These are phyloP conservation scores for Caenorhabditis remanei DNA, from an alignment of 1,140 invertebrate genomes.

Conservation along the genomic window DNA sequence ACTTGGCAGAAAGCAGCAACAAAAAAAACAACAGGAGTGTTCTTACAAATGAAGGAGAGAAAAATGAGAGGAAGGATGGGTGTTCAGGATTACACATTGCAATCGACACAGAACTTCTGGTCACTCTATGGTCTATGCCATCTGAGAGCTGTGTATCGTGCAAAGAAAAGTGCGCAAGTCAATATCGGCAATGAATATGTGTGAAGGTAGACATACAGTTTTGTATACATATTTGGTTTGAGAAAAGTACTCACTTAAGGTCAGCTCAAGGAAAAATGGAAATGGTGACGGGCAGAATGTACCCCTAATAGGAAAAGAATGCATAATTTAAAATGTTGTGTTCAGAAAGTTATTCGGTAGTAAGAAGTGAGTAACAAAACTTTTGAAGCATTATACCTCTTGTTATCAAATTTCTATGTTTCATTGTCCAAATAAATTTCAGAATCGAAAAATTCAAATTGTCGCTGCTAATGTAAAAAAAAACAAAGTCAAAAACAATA, in stretches of 20 bases:
- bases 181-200: not conserved
- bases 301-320: too few species aligned
- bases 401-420: too few species aligned
- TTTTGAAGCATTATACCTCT: too few species aligned
- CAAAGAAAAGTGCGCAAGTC: slow-evolving; percentile 17
- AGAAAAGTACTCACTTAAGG: too few species aligned
- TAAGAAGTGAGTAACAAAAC: too few species aligned
- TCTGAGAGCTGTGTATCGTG: slow-evolving; percentile 25
- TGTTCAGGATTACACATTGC: slow-evolving; percentile 48
- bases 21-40: slow-evolving; percentile 27
- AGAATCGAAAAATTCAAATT: too few species aligned
- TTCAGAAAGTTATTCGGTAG: too few species aligned
- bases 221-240: slow-evolving; percentile 24
- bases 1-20: slow-evolving; percentile 35
- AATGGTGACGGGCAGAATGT: too few species aligned
- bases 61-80: not conserved
- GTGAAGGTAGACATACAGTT: not conserved
- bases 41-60: not conserved
- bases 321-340: too few species aligned
- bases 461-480: not conserved
- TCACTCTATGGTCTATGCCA: slow-evolving; percentile 8
- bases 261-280: too few species aligned
- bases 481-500: not conserved
- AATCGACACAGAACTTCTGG: slow-evolving; percentile 40
- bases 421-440: too few species aligned